Evolutionary conservation across 2,797 vertebrate species (phyloP).

Genomic region (Xiphorhynchus erythropygius): DNA sequence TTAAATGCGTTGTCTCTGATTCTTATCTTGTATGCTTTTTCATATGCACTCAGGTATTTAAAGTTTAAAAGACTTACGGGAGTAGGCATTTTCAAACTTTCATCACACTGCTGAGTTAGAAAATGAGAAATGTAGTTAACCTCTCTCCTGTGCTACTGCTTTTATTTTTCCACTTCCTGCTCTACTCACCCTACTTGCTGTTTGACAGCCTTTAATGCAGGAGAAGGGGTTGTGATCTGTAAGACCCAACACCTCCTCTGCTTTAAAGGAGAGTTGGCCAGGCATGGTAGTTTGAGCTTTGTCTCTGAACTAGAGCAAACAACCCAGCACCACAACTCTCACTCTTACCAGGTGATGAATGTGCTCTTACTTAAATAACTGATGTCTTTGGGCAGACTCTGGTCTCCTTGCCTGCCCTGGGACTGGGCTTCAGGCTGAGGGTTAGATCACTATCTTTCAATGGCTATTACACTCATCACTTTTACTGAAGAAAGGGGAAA

Average conservation of each 20-base stretch:
- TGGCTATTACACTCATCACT: background rate
- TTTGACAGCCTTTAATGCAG: background rate
- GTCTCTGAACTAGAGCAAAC: background rate
- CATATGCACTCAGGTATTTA: background rate
- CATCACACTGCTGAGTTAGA: background rate
- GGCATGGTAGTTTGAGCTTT: background rate
- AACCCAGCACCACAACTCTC: background rate
- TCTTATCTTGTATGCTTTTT: background rate
- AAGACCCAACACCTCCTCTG: background rate
- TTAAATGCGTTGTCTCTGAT: slow-evolving; percentile 10
- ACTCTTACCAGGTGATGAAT: background rate
- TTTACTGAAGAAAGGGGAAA: background rate
- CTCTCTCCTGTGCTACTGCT: background rate
- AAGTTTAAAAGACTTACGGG: background rate
- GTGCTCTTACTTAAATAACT: background rate
- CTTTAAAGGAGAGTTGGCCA: background rate
- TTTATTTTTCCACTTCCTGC: background rate
- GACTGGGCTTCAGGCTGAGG: background rate
- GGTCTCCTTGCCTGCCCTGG: background rate
- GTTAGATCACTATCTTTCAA: background rate
- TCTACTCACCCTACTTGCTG: background rate
- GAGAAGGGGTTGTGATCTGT: background rate
- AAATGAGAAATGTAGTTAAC: background rate
- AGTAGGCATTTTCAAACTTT: background rate
- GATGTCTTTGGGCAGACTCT: background rate